Evolutionary conservation across 2,797 vertebrate genomes (phyloP).

Genomic region (Sebastes vulpes): DNA sequence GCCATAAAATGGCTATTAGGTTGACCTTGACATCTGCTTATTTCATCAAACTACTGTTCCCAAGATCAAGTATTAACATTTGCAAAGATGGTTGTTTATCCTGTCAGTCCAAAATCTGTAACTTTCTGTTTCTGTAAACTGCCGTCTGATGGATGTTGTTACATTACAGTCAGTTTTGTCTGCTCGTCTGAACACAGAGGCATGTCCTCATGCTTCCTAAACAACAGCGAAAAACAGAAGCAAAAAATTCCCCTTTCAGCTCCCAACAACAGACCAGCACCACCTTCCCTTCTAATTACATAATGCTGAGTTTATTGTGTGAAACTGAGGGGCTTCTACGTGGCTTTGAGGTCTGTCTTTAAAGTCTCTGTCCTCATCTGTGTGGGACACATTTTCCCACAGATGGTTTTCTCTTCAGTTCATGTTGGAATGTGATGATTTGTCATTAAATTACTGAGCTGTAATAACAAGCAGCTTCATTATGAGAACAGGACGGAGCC

Average conservation of each 20-base stretch:
- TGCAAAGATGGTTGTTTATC: not conserved
- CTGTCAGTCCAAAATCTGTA: not conserved
- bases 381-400: constrained; percentile 28
- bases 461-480: constrained; percentile 29
- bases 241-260: not conserved
- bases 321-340: constrained; percentile 4
- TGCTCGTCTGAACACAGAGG: not conserved
- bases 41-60: not conserved
- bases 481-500: constrained; percentile 5
- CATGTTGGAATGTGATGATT: constrained; percentile 51
- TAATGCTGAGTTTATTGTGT: constrained; percentile 23
- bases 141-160: not conserved
- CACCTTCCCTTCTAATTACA: constrained; percentile 25
- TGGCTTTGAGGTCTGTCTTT: constrained; percentile 13
- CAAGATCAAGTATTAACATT: not conserved
- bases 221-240: not conserved
- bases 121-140: constrained; percentile 9
- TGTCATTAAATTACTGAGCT: constrained; percentile 42
- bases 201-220: not conserved
- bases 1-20: too few species aligned
- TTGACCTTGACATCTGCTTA: not conserved
- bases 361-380: constrained; percentile 14
- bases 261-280: not conserved
- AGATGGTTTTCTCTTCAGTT: constrained; percentile 44
- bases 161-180: not conserved